These are phyloP conservation scores for Dryococelus australis DNA, from an alignment of 2,888 invertebrate genomes.

Conservation along the genomic window DNA sequence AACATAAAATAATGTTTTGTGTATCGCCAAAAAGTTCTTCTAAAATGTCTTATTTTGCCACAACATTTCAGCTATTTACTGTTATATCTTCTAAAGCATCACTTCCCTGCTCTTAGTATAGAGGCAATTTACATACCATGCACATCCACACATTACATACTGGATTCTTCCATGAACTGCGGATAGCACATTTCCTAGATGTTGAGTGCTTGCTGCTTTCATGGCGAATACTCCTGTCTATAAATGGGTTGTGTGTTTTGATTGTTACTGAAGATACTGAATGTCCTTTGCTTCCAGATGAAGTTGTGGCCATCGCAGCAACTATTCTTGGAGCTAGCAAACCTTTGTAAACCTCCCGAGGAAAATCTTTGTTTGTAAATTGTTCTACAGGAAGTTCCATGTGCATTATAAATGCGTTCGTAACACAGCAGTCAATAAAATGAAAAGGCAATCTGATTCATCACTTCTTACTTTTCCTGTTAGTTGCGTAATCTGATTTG, in stretches of 20 bases:
- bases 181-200: background rate
- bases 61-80: too few relatives aligned
- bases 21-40: too few relatives aligned
- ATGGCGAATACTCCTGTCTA: background rate
- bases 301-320: background rate
- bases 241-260: slow-evolving; percentile 5
- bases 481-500: too few relatives aligned
- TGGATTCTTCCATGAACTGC: slow-evolving; percentile 6
- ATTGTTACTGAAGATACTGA: background rate
- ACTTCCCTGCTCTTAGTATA: background rate
- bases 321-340: slow-evolving; percentile 24
- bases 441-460: too few relatives aligned
- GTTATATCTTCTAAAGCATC: too few relatives aligned
- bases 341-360: slow-evolving; percentile 12
- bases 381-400: too few relatives aligned
- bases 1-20: too few relatives aligned
- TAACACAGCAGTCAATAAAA: too few relatives aligned
- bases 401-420: too few relatives aligned
- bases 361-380: too few relatives aligned
- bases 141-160: slow-evolving; percentile 13
- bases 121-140: slow-evolving; percentile 1
- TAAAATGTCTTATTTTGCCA: too few relatives aligned
- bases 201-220: slow-evolving; percentile 23
- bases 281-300: slow-evolving; percentile 13
- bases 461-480: too few relatives aligned